phyloP scores from a whole-genome alignment of 2,797 vertebrate genomes.

The Anguilla pacifica region DNA sequence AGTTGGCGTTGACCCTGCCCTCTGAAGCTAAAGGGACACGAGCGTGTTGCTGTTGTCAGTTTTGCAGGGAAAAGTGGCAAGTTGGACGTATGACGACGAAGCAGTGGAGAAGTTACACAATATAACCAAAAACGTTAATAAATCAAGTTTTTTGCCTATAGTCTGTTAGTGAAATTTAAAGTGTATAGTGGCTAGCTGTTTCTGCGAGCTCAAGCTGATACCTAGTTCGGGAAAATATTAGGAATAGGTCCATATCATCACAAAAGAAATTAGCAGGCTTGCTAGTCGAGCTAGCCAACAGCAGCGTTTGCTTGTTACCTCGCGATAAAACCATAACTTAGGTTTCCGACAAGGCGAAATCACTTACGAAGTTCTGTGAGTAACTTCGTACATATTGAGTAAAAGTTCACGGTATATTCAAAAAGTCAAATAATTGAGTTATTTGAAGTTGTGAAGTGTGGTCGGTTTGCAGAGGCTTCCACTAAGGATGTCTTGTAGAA shows the following conservation, averaged over 20 bases:
- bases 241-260: conserved; percentile 7
- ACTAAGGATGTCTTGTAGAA: conserved; percentile 12
- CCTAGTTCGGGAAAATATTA: background rate
- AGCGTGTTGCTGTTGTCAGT: conserved; percentile 15
- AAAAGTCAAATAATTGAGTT: background rate
- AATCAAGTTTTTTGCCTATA: background rate
- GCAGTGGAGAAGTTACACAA: background rate
- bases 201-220: background rate
- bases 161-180: background rate
- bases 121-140: background rate
- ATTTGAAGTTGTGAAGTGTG: background rate
- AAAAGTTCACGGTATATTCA: background rate
- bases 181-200: background rate
- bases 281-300: background rate
- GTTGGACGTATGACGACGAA: background rate
- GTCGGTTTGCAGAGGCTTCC: background rate
- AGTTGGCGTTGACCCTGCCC: background rate
- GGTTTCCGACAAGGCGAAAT: background rate
- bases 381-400: background rate
- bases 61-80: conserved; percentile 14
- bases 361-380: background rate
- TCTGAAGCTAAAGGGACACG: background rate
- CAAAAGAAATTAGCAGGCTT: conserved; percentile 16
- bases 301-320: conserved; percentile 1
- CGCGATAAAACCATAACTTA: background rate